Base-by-base conservation (phyloP, 35 echinoderm and acorn worm species). In the Apostichopus japonicus region DNA sequence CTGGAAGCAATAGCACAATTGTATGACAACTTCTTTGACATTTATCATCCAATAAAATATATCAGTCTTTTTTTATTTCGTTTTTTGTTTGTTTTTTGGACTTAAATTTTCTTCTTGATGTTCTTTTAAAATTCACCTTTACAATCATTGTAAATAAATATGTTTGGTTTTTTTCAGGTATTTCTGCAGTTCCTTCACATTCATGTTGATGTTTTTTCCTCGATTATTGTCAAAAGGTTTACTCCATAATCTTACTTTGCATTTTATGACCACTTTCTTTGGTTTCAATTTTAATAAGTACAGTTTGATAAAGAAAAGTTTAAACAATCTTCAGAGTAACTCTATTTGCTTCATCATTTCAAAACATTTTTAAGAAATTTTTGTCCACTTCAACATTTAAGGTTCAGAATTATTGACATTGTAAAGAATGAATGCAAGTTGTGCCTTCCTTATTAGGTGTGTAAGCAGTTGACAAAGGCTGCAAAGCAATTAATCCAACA, bases 101-200 rank as follows among this genome's bases (percentile, higher is more conserved):
- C 81, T 75, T 75, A 75, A 75, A 84, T 84, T 84, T 84, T 57
- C 81, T 84, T 84, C 81, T 84, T 57, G 22, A 84, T 57, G 81
- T 84, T 84, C 81, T 84, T 84, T 84, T 84, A 57, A 84, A 84
- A 57, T 57, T 84, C 56, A 55, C 54, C 81, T 58, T 84, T 84
- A 84, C 81, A 84, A 84, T 84, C 81, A 84, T 58, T 84, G 81
- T 84, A 84, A 84, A 84, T 84, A 84, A 84, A 84, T 84, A 84
- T 57, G 81, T 84, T 84, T 57, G 81, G 54, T 84, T 57, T 23
- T 44, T 84, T 84, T 58, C 54, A 58, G 81, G 56, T 57, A 57
- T 84, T 84, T 58, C 81, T 57, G 81, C 81, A 84, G 81, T 84
- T 58, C 54, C 56, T 57, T 84, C 56, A 84, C 54, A 84, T 84